Percentiles rank a stretch among this genome's conserved stretches.
Evolutionary conservation across 2,113 vertebrate species (phyloP).

Genomic region (Numenius arquata): DNA sequence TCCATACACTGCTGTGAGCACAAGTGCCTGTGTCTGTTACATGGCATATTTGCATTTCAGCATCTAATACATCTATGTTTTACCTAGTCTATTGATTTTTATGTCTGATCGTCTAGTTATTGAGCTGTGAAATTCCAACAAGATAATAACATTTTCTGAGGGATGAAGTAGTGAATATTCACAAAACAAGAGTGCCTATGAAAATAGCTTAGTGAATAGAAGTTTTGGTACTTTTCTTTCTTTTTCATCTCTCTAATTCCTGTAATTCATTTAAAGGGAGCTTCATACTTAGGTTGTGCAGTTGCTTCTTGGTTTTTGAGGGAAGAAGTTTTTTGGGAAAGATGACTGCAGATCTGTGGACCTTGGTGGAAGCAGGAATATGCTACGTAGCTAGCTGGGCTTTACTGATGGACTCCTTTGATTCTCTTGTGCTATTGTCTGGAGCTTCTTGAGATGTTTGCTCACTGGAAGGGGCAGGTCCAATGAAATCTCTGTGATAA

Average conservation of each 20-base stretch:
- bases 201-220: neutral
- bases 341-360: neutral
- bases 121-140: neutral
- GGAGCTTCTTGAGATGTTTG: neutral
- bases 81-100: neutral
- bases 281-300: neutral
- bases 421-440: neutral
- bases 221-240: neutral
- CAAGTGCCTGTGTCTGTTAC: neutral
- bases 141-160: neutral
- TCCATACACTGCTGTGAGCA: neutral
- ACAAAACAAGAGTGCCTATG: neutral
- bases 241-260: neutral
- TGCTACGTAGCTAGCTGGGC: fast-evolving
- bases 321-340: neutral
- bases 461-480: neutral
- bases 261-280: neutral
- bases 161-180: neutral
- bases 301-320: neutral
- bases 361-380: neutral
- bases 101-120: neutral
- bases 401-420: neutral
- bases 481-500: neutral
- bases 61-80: neutral
- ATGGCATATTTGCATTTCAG: neutral